Percentiles rank a stretch among this genome's conserved stretches.
Evolutionary conservation across 2,797 vertebrate species (phyloP).

Genomic region (Falco concolor): DNA sequence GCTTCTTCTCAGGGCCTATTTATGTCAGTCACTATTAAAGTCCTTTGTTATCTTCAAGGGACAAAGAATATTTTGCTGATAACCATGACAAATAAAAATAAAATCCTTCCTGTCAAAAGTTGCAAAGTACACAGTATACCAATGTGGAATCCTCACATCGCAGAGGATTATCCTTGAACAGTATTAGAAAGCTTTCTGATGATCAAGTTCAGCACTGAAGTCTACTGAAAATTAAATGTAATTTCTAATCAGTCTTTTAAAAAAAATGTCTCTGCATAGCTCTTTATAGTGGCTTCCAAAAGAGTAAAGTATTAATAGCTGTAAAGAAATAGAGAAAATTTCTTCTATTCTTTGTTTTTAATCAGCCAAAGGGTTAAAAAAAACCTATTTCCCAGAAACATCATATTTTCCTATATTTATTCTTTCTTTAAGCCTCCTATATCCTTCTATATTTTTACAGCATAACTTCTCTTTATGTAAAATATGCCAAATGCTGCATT

Average conservation of each 20-base stretch:
- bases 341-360: background rate
- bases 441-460: background rate
- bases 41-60: background rate
- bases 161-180: background rate
- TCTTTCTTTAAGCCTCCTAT: background rate
- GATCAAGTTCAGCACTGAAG: background rate
- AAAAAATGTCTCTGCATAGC: background rate
- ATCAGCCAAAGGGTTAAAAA: background rate
- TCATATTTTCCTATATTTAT: no score
- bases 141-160: background rate
- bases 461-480: background rate
- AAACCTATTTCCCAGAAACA: background rate
- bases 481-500: rapidly evolving
- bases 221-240: background rate
- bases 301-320: background rate
- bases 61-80: background rate
- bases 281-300: background rate
- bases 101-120: background rate
- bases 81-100: background rate
- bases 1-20: background rate
- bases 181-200: background rate
- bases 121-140: background rate
- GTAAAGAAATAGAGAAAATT: background rate
- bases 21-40: background rate
- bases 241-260: background rate